These are phyloP conservation scores for Haemorhous mexicanus DNA, from an alignment of 2,113 vertebrate species.

Conservation along the genomic window DNA sequence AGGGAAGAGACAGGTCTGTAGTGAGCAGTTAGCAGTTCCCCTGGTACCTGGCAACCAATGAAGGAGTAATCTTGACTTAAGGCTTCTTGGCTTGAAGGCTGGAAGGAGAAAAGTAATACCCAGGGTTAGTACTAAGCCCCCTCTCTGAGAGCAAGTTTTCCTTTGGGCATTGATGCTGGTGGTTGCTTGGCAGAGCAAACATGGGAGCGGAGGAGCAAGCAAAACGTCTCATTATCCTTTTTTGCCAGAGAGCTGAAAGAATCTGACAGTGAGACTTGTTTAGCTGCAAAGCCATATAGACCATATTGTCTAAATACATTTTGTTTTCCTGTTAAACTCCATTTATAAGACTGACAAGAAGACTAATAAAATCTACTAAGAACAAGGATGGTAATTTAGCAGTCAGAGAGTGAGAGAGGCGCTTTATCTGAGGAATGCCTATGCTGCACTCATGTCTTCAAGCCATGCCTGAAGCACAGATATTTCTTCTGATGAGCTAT, in stretches of 20 bases:
- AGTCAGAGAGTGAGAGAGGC: not conserved
- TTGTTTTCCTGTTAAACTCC: slow-evolving; percentile 24
- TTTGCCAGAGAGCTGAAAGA: not conserved
- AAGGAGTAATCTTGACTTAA: not conserved
- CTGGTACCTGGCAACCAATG: not conserved
- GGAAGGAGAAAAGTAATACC: not conserved
- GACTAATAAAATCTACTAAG: slow-evolving; percentile 43
- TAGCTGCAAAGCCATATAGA: slow-evolving; percentile 20
- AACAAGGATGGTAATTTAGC: slow-evolving; percentile 34
- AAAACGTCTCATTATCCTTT: not conserved
- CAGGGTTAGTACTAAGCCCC: not conserved
- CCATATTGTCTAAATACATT: slow-evolving; percentile 30
- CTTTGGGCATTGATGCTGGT: not conserved
- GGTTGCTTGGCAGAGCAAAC: not conserved
- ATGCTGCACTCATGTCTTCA: not conserved
- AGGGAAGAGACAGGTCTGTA: not conserved
- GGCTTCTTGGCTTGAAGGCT: not conserved
- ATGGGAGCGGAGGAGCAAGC: not conserved
- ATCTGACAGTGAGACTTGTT: slow-evolving; percentile 17
- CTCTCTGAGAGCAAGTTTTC: not conserved
- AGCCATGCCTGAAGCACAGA: not conserved
- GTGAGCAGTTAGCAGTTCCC: not conserved
- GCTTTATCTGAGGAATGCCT: not conserved
- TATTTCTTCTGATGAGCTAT: slow-evolving; percentile 4
- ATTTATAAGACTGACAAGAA: slow-evolving; percentile 48